Evolutionary conservation across 2,113 vertebrate species (phyloP), one percentile per base, ranked within the genome.

Genomic region (Corythoichthys intestinalis): DNA sequence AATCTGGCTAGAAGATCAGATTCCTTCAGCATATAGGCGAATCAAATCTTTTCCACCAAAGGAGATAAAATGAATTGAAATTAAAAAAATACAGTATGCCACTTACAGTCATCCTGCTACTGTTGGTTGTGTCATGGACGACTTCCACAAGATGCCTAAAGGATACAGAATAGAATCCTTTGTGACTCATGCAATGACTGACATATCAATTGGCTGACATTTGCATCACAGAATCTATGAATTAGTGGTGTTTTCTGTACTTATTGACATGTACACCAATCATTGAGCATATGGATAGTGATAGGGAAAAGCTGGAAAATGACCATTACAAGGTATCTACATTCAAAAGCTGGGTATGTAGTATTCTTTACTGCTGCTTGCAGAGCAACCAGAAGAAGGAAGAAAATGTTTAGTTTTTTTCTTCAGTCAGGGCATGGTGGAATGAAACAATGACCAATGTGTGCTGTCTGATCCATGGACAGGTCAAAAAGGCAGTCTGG

Each of bases 351-450:
- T 9, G 11, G n/a, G 9, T 2, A n/a, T 4, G 6, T 2, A 53
- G 20, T 4, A 56, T 28, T 56, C 20, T 56, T 56, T 56, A 28
- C 52, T 53, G 52, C 6, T 20, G 52, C 52, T 20, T 12, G 41
- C 39, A n/a, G 48, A 4, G 54, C 76, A 82, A 82, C 85, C 77
- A 79, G 68, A 68, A 65, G 70, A 67, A 74, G 53, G 48, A 47
- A 67, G 44, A 81, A 78, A 65, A 76, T 74, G 35, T 73, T 62
- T 81, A 77, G 3, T 77, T 70, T 37, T 61, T 73, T 71, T 80
- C 71, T 76, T 44, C 56, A 71, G 64, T 84, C 75, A 79, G 72
- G 46, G 66, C 57, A 56, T 28, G n/a, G 49, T 67, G 34, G 61
- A 68, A 70, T 53, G 35, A 71, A 67, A 57, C 13, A 4, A 66